Conservation (phyloP, 2,888 invertebrate genomes). For the Asteroscopus sphinx region DNA sequence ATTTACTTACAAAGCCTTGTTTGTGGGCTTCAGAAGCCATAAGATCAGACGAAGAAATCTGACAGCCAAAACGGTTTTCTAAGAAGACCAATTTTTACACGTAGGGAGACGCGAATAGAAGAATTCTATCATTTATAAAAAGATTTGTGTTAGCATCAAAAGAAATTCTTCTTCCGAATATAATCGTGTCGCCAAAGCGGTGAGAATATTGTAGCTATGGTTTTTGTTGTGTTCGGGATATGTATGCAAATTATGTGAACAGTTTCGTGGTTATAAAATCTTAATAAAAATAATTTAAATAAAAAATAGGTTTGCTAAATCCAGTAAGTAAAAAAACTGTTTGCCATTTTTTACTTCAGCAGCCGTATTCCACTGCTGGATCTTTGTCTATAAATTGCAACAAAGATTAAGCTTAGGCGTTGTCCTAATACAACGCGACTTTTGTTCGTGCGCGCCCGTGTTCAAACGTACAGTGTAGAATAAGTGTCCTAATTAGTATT, state of each 20-base stretch:
- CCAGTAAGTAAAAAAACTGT: too few species aligned
- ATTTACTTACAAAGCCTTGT: conserved; percentile 16
- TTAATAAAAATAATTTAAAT: background rate
- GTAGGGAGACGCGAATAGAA: conserved; percentile 50
- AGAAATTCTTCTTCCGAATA: conserved; percentile 47
- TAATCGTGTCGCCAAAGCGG: conserved; percentile 54
- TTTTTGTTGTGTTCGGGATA: background rate
- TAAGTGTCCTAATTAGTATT: too few species aligned
- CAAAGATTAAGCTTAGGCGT: too few species aligned
- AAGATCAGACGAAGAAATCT: conserved; percentile 24
- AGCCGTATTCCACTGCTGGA: too few species aligned
- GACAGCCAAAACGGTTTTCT: conserved; percentile 41
- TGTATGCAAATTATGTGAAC: background rate
- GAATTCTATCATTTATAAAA: conserved; percentile 54
- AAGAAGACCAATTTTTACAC: conserved; percentile 61
- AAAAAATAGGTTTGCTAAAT: too few species aligned
- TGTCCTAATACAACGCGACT: too few species aligned
- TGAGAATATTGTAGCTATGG: conserved; percentile 32
- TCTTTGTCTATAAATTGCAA: too few species aligned
- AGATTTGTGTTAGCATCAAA: conserved; percentile 58
- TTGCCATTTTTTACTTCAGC: too few species aligned
- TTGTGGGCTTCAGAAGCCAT: conserved; percentile 19
- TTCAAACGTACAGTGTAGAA: too few species aligned
- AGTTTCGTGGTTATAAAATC: too few species aligned
- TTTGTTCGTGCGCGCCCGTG: too few species aligned